These are phyloP conservation scores for Acrocera orbiculus DNA, from an alignment of 2,888 invertebrate species.

Conservation along the genomic window DNA sequence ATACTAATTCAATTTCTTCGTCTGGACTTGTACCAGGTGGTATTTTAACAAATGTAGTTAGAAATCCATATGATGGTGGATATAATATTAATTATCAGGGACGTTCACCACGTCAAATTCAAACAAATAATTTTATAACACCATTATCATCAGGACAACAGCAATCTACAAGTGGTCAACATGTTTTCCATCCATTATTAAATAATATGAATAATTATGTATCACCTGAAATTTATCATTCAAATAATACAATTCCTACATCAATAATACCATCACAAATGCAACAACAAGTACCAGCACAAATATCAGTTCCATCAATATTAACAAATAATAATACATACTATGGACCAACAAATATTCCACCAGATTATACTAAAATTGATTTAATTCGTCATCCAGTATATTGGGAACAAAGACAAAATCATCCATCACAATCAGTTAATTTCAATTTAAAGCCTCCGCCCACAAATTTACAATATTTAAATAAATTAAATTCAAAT, in stretches of 20 bases:
- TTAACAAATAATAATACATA: conserved; percentile 9
- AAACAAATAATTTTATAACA: conserved; percentile 7
- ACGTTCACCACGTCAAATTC: conserved; percentile 9
- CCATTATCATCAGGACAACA: conserved; percentile 10
- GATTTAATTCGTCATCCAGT: conserved; percentile 10
- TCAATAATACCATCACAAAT: neutral
- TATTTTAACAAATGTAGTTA: conserved; percentile 9
- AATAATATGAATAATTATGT: conserved; percentile 12
- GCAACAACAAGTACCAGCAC: neutral
- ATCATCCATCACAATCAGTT: conserved; percentile 9
- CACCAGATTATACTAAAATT: conserved; percentile 9
- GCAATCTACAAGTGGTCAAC: conserved; percentile 11
- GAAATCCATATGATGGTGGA: conserved; percentile 9
- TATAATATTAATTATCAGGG: conserved; percentile 8
- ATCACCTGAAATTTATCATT: conserved; percentile 12
- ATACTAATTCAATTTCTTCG: conserved; percentile 10
- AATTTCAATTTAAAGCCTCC: conserved; percentile 11
- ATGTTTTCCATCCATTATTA: conserved; percentile 7
- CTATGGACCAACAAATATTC: conserved; percentile 7
- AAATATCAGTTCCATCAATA: conserved; percentile 4
- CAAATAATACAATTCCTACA: conserved; percentile 1
- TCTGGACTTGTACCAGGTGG: conserved; percentile 6
- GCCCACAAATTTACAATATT: conserved; percentile 11
- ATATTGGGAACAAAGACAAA: conserved; percentile 11
- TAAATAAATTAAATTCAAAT: conserved; percentile 9